phyloP scores from a whole-genome alignment of 2,888 invertebrate genomes.

The Octonoba sinensis region DNA sequence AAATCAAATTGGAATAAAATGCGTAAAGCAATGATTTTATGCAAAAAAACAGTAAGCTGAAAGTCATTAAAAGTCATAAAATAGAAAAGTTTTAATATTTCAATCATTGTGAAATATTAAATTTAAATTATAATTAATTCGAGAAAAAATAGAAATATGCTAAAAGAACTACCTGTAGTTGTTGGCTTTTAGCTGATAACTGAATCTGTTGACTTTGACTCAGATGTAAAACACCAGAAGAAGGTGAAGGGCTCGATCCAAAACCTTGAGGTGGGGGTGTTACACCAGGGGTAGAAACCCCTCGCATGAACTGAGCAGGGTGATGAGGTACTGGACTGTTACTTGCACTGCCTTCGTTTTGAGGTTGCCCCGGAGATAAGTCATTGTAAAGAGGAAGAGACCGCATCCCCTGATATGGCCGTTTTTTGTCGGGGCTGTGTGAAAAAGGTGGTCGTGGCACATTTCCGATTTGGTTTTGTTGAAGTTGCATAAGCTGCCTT shows the following conservation, averaged over 20 bases:
- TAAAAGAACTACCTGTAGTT: slow-evolving; percentile 79
- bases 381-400: slow-evolving; percentile 70
- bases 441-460: slow-evolving; percentile 39
- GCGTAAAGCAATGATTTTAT: too few species aligned
- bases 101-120: too few species aligned
- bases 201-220: slow-evolving; percentile 75
- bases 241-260: slow-evolving; percentile 67
- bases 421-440: slow-evolving; percentile 49
- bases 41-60: too few species aligned
- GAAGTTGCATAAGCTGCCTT: slow-evolving; percentile 53
- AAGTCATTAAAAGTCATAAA: too few species aligned
- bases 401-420: slow-evolving; percentile 68
- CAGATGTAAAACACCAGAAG: slow-evolving; percentile 80
- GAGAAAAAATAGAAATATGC: too few species aligned
- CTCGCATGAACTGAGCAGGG: slow-evolving; percentile 30
- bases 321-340: slow-evolving; percentile 68
- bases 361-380: slow-evolving; percentile 60
- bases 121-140: too few species aligned
- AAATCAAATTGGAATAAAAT: too few species aligned
- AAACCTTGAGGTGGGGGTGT: slow-evolving; percentile 40
- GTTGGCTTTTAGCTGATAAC: slow-evolving; percentile 73
- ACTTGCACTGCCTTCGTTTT: slow-evolving; percentile 56
- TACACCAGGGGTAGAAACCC: slow-evolving; percentile 28
- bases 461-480: slow-evolving; percentile 60
- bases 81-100: too few species aligned